A percentile compares a stretch with the other conserved stretches of the same genome.
These are phyloP conservation scores for Emesis furor DNA, from an alignment of 2,888 invertebrate genomes.

Conservation along the genomic window DNA sequence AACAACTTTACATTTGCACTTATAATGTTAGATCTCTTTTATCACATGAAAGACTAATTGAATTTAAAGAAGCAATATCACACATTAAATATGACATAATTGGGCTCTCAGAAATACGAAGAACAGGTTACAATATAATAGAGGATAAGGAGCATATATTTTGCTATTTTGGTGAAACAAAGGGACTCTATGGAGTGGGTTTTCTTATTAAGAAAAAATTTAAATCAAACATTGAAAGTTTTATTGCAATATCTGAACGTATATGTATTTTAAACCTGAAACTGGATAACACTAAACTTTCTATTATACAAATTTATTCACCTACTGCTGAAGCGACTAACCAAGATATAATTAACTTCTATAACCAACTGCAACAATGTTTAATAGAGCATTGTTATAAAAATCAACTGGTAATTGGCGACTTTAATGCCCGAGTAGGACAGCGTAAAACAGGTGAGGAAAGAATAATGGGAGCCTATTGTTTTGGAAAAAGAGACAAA, in stretches of 20 bases:
- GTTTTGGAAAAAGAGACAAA: conserved; percentile 47
- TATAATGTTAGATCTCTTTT: conserved; percentile 34
- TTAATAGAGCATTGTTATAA: neutral
- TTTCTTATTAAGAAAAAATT: conserved; percentile 57
- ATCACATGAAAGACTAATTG: conserved; percentile 9
- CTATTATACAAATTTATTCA: conserved; percentile 57
- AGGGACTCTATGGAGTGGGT: conserved; percentile 57
- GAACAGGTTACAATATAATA: conserved; percentile 14
- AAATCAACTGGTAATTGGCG: neutral
- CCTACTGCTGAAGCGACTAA: conserved; percentile 39
- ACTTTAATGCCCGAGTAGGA: conserved; percentile 48
- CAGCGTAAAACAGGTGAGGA: conserved; percentile 46
- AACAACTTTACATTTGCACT: conserved; percentile 57
- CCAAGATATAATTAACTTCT: conserved; percentile 34
- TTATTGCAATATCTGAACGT: conserved; percentile 59
- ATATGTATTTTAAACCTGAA: conserved; percentile 56
- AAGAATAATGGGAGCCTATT: conserved; percentile 41
- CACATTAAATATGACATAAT: conserved; percentile 22
- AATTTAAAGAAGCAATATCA: conserved; percentile 11
- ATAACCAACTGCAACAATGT: conserved; percentile 41
- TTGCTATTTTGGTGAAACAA: conserved; percentile 50
- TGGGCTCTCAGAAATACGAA: conserved; percentile 12
- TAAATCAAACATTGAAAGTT: conserved; percentile 45
- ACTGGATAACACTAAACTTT: conserved; percentile 25
- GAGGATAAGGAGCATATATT: conserved; percentile 55